These are phyloP conservation scores for Colostygia pectinataria DNA, from an alignment of 2,888 invertebrate species.

Conservation along the genomic window DNA sequence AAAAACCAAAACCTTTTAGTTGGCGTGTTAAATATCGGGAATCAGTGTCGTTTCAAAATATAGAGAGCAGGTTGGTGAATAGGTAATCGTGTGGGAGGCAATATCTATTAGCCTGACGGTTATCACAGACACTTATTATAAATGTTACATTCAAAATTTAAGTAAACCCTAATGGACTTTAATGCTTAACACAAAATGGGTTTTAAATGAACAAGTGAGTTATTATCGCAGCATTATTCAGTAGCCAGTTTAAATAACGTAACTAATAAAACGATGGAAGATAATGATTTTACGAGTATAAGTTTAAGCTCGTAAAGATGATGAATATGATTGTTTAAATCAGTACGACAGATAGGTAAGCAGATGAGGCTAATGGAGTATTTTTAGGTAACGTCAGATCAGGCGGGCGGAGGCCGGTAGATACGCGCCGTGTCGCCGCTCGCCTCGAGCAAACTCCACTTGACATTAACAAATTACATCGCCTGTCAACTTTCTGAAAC, in stretches of 20 bases:
- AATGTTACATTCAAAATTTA: conserved; percentile 58
- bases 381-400: conserved; percentile 69
- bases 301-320: conserved; percentile 55
- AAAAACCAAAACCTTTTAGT: background rate
- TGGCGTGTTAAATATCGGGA: conserved; percentile 11
- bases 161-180: conserved; percentile 50
- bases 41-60: conserved; percentile 4
- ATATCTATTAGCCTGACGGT: conserved; percentile 46
- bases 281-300: conserved; percentile 59
- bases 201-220: conserved; percentile 61
- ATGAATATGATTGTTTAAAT: conserved; percentile 72
- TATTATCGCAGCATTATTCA: conserved; percentile 60
- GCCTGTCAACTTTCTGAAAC: conserved; percentile 79
- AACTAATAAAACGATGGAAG: conserved; percentile 63
- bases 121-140: conserved; percentile 60
- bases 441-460: conserved; percentile 45
- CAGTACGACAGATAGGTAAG: conserved; percentile 59
- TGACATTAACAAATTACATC: conserved; percentile 81
- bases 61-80: conserved; percentile 11
- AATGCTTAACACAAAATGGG: conserved; percentile 49
- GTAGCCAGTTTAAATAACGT: conserved; percentile 63
- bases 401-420: conserved; percentile 41
- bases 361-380: conserved; percentile 53
- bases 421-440: conserved; percentile 47
- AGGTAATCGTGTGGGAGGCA: conserved; percentile 51